Evolutionary conservation across 2,797 vertebrate species (phyloP), one percentile per base, ranked within the genome.

Genomic region (Malurus splendens): DNA sequence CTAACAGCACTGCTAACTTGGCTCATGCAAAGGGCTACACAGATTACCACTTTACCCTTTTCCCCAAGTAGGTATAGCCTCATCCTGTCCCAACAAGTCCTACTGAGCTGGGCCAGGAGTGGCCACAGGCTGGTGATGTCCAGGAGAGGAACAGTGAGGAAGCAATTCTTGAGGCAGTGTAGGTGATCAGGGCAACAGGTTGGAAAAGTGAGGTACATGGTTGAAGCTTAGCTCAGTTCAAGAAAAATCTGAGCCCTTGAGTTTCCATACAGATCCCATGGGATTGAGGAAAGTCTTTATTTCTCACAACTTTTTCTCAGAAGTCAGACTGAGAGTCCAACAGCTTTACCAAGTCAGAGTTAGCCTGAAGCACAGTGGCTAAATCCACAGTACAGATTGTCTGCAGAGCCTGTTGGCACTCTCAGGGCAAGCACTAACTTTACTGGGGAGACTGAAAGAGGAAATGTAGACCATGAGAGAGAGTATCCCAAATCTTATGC

Each of bases 171-270:
- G 20, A 24, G 38, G 27, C 17, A 57, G 14, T 15, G 11, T 4
- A 25, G 11, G 7, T 30, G 27, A 7, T 17, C 0, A 0, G 18
- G 9, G 9, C 14, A 38, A 13, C 0, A 1, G 5, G 6, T 0
- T 60, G 33, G 39, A 28, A 75, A 70, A 61, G 5, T 2, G 2
- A 41, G 19, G 5, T 23, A 14, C 12, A 18, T 10, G 20, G 19
- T 14, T 15, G 12, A 12, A 59, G 23, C 0, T 1, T 41, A 36
- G 14, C 7, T 72, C 23, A 41, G 9, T 32, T 62, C 17, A 54
- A 50, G 27, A 27, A 12, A 71, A 48, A 20, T 16, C 3, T 12
- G 50, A 50, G 14, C 32, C 7, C 8, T 6, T 32, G 5, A 38
- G 44, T 19, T 51, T 72, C 36, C 22, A 9, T 5, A 33, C 2